These are phyloP conservation scores for Rhynchonycteris naso DNA, from an alignment of 2,797 vertebrate species.

Conservation along the genomic window DNA sequence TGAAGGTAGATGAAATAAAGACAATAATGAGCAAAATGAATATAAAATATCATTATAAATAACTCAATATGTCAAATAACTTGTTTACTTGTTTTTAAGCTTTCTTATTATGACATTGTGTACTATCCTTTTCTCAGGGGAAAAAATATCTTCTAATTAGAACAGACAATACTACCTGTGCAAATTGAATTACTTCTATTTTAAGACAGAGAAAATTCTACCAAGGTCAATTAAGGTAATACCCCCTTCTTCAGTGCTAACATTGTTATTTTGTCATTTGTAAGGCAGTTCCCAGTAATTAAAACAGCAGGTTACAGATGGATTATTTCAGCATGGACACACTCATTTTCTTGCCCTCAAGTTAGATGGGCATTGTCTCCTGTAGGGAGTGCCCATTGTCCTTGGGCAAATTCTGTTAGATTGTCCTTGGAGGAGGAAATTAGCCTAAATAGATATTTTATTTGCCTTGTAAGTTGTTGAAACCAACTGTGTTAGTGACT, in stretches of 20 bases:
- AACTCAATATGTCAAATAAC: background rate
- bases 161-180: background rate
- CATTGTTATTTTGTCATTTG: slow-evolving; percentile 46
- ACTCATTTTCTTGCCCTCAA: slow-evolving; percentile 5
- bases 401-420: background rate
- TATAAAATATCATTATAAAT: background rate
- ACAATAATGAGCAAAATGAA: slow-evolving; percentile 10
- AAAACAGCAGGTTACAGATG: slow-evolving; percentile 72
- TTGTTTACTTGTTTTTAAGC: background rate
- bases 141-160: background rate
- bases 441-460: slow-evolving; percentile 51
- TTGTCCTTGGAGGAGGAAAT: slow-evolving; percentile 61
- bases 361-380: slow-evolving; percentile 51
- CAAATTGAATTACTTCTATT: slow-evolving; percentile 9
- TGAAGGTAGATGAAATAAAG: background rate
- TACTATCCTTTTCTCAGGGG: background rate
- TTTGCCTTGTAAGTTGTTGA: slow-evolving; percentile 58
- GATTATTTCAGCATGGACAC: slow-evolving; percentile 14
- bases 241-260: slow-evolving; percentile 17
- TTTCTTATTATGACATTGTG: background rate
- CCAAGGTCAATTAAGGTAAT: slow-evolving; percentile 57
- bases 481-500: background rate
- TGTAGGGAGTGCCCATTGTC: slow-evolving; percentile 19
- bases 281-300: slow-evolving; percentile 60
- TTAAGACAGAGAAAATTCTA: background rate